phyloP scores from a whole-genome alignment of 2,888 invertebrate species.

The Resseliella maxima region DNA sequence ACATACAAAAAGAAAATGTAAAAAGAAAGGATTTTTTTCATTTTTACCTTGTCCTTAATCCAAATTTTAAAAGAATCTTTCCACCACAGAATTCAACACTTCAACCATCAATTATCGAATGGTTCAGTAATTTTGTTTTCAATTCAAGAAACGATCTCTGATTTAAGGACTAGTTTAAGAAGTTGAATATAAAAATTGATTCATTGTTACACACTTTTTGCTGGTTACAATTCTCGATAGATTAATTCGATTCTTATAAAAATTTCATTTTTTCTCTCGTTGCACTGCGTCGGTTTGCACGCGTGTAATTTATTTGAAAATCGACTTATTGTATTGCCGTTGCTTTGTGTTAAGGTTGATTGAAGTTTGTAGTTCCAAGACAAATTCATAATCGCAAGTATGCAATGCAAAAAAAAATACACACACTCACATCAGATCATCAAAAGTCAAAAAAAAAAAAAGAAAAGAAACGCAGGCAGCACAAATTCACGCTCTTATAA shows the following conservation, averaged over 20 bases:
- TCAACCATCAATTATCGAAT: conserved; percentile 20
- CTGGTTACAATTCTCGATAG: not conserved
- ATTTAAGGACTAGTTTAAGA: not conserved
- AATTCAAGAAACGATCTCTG: not conserved
- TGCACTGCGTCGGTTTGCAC: not conserved
- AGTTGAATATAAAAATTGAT: not conserved
- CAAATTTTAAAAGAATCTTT: not conserved
- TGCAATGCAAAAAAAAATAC: not conserved
- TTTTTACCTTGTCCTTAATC: not conserved
- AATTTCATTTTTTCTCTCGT: not conserved
- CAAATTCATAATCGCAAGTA: too few relatives aligned
- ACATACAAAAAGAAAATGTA: not conserved
- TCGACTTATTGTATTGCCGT: conserved; percentile 1
- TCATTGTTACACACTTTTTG: not conserved
- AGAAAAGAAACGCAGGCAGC: too few relatives aligned
- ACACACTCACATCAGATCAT: not conserved
- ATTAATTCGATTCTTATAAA: conserved; percentile 41
- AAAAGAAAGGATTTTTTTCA: not conserved
- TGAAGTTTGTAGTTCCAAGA: conserved; percentile 49
- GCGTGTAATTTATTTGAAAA: conserved; percentile 1
- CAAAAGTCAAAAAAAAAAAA: not conserved
- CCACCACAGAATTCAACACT: conserved; percentile 29
- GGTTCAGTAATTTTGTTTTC: conserved; percentile 7
- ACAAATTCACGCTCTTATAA: conserved; percentile 30
- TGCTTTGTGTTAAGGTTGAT: conserved; percentile 3